phyloP scores from a whole-genome alignment of 2,113 vertebrate species.

The Rhineura floridana region DNA sequence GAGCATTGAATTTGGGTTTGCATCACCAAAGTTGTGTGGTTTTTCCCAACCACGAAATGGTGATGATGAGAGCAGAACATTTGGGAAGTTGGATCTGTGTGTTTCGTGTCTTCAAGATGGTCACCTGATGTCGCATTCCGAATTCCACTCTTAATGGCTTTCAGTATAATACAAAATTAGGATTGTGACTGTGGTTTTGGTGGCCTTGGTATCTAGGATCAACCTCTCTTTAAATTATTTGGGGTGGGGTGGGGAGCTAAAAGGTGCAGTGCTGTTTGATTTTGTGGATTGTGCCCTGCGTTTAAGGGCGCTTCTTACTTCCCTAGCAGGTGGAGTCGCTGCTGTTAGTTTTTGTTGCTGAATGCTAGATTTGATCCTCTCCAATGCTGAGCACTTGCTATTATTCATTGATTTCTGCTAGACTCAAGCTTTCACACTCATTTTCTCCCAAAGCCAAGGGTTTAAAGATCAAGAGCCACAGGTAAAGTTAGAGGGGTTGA shows the following conservation, averaged over 20 bases:
- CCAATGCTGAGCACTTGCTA: background rate
- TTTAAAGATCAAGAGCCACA: background rate
- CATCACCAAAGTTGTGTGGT: slow-evolving; percentile 17
- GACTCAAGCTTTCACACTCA: background rate
- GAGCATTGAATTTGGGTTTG: background rate
- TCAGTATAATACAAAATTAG: background rate
- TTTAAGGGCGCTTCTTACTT: background rate
- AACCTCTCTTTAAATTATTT: background rate
- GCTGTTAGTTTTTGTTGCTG: background rate
- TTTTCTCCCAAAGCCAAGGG: background rate
- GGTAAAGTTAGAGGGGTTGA: background rate
- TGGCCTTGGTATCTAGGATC: background rate
- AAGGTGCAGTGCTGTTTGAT: background rate
- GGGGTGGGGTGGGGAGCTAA: no score
- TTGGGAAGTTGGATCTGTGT: background rate
- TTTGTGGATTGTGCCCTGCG: background rate
- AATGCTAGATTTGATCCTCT: background rate
- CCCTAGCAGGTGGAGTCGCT: background rate
- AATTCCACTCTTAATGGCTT: background rate
- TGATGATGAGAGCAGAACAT: background rate
- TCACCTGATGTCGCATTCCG: background rate
- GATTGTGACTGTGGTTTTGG: background rate
- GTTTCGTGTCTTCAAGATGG: background rate
- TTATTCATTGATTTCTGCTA: background rate
- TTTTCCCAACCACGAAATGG: background rate